phyloP scores from a whole-genome alignment of 2,797 vertebrate species.

The Anguilla obscura region DNA sequence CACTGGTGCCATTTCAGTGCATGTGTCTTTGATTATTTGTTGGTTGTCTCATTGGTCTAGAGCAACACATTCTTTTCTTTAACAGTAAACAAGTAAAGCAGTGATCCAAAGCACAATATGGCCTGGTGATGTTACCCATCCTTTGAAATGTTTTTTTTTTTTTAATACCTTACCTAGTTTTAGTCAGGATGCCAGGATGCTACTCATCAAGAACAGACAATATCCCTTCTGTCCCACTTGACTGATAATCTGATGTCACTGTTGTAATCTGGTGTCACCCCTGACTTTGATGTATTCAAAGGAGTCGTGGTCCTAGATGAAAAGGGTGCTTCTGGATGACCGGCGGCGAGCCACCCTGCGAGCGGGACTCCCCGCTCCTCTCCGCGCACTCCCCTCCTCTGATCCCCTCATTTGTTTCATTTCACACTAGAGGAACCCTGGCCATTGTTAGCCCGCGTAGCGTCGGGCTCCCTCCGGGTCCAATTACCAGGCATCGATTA shows the following conservation, averaged over 20 bases:
- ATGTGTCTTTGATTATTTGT: background rate
- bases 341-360: background rate
- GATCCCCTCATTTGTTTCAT: constrained; percentile 52
- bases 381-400: background rate
- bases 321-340: background rate
- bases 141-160: background rate
- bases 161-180: background rate
- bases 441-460: constrained; percentile 28
- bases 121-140: background rate
- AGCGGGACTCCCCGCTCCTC: constrained; percentile 19
- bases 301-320: background rate
- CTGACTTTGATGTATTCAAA: constrained; percentile 42
- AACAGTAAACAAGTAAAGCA: background rate
- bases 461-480: constrained; percentile 40
- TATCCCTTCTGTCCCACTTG: constrained; percentile 28
- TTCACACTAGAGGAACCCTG: constrained; percentile 47
- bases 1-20: background rate
- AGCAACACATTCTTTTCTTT: background rate
- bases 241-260: constrained; percentile 21
- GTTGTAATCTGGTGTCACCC: background rate
- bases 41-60: background rate
- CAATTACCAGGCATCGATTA: constrained; percentile 58
- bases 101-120: background rate
- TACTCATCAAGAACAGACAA: background rate
- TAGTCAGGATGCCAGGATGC: background rate